Base-by-base conservation (phyloP, 2,113 vertebrate species). In the Falcunculus frontatus region DNA sequence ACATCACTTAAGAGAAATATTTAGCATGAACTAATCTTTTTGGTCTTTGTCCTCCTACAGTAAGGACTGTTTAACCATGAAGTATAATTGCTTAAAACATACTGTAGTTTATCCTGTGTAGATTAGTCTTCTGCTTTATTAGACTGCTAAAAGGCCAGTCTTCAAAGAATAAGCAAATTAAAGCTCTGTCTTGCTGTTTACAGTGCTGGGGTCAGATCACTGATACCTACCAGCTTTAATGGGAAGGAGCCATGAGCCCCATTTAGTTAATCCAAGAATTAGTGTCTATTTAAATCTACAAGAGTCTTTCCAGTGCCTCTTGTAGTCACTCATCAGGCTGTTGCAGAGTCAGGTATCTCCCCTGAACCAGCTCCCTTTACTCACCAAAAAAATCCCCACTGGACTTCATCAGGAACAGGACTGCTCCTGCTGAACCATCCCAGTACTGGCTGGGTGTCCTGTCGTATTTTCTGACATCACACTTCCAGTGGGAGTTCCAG, bases 161-260 rank as follows among this genome's bases (percentile, higher is more conserved):
- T 96, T 94, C 85, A 96, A 96, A 96, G 92, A 89, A 82, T 68
- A 92, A 93, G 83, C 83, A 95, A 96, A 93, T 89, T 82, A 93
- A 87, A 89, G 49, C 70, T 68, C 88, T 81, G 41, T 62, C 95
- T 84, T 65, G 53, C 76, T 90, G 80, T 93, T 97, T 96, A 89
- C 86, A 93, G 21, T 49, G 76, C 62, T 53, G 80, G 49, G 85
- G 76, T 84, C 88, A 94, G 88, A 93, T 81, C 73, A 47, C 44
- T 76, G 93, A 35, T 87, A 80, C 46, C 76, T 60, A 53, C 90
- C 72, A 78, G 83, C 52, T 90, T 86, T 93, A 84, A 88, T 78
- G 85, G 0, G 0, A 76, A 81, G 60, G 46, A 72, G 72, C 47
- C 60, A 44, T 78, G 82, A 90, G 60, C 56, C 49, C 47, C 60